Base-by-base conservation (phyloP, 2,797 vertebrate genomes). In the Falco rusticolus region DNA sequence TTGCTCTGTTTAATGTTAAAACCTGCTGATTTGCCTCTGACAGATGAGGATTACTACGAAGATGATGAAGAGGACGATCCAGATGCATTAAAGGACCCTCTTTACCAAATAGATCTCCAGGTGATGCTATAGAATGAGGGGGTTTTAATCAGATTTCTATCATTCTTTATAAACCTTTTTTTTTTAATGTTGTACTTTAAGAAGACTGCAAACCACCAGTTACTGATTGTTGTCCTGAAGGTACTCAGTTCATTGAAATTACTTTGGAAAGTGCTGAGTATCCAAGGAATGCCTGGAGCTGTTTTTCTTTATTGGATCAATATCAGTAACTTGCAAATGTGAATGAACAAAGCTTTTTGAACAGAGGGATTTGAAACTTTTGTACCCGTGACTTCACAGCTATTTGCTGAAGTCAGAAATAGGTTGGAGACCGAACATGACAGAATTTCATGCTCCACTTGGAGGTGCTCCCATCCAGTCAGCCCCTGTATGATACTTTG, bases 1-100 rank as follows among this genome's bases (percentile, higher is more conserved):
- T 72, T 81, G 65, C 57, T 80, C 16, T 78, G 61, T 65, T 89
- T 85, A 66, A 57, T 82, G 34, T 94, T 84, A 93, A 92, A 91
- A 86, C 8, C 21, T 74, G 43, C 68, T 90, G 89, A 54, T 95
- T 85, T 90, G 26, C 97, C 51, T 94, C 91, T 96, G 25, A 93
- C 95, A 99, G 99, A 99, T 97, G 99, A 99, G 28, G 99, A 99
- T 98, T 99, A 99, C 97, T 99, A 99, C 82, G 99, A 99, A 95
- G 99, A 99, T 70, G 99, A 99, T 65, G 99, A 99, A 78, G 99
- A 99, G 69, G 99, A 99, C 2, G 99, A 99, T 97, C 99, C 99
- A 31, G 99, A 99, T 96, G 99, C 99, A 61, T 98, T 99, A 97
- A 99, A 99, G 98, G 99, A 99, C 94, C 99, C 99, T 61, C 99